These are phyloP conservation scores for Beroe forskalii DNA, from an alignment of 37 sponge, comb jelly and placozoan genomes.

Conservation along the genomic window DNA sequence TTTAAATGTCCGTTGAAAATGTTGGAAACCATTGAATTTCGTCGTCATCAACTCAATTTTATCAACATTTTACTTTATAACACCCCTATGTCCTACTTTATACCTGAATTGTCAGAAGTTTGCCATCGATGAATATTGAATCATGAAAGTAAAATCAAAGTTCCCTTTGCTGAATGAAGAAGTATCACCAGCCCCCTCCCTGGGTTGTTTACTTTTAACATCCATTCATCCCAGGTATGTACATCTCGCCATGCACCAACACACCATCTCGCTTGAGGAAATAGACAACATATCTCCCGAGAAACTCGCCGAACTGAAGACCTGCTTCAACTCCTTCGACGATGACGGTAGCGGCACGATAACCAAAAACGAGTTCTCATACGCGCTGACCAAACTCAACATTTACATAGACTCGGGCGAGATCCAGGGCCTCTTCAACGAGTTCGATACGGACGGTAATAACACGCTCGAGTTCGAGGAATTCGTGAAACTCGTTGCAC, in stretches of 20 bases:
- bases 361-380: constrained; percentile 18
- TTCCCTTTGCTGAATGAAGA: too few species aligned
- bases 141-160: too few species aligned
- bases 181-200: too few species aligned
- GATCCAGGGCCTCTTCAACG: constrained; percentile 4
- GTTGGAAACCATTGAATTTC: too few species aligned
- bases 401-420: constrained; percentile 3
- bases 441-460: neutral
- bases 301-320: constrained; percentile 14
- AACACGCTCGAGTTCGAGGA: constrained; percentile 39
- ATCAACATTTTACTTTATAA: too few species aligned
- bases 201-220: too few species aligned
- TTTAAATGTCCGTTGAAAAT: too few species aligned
- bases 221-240: neutral
- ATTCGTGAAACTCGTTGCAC: constrained; percentile 36
- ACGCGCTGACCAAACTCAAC: constrained; percentile 60
- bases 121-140: too few species aligned
- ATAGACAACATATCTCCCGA: constrained; percentile 50
- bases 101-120: too few species aligned
- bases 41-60: too few species aligned
- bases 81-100: too few species aligned
- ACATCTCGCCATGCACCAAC: neutral
- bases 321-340: constrained; percentile 19
- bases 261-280: constrained; percentile 12
- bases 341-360: constrained; percentile 36